Evolutionary conservation across 2,888 invertebrate genomes (phyloP).

Genomic region (Cybosia mesomella): DNA sequence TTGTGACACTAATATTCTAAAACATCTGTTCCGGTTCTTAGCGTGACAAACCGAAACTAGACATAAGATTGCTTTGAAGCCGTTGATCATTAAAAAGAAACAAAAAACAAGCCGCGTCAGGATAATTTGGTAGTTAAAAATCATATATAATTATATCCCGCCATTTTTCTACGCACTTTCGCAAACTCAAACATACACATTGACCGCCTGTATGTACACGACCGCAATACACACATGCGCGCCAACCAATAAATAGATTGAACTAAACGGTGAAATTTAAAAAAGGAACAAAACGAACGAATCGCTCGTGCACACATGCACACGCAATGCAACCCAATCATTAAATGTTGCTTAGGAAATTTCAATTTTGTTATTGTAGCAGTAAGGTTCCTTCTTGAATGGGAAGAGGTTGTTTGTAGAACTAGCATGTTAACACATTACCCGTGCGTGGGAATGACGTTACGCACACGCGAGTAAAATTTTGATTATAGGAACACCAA

Average conservation of each 20-base stretch:
- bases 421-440: conserved; percentile 81
- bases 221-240: conserved; percentile 76
- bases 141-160: conserved; percentile 74
- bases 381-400: conserved; percentile 59
- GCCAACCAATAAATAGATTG: conserved; percentile 86
- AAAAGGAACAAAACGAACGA: conserved; percentile 86
- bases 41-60: neutral
- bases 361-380: conserved; percentile 32
- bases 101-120: conserved; percentile 34
- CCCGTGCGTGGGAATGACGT: conserved; percentile 78
- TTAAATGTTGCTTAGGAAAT: conserved; percentile 59
- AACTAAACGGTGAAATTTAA: conserved; percentile 87
- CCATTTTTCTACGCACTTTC: conserved; percentile 86
- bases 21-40: neutral
- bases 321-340: conserved; percentile 81
- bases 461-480: conserved; percentile 66
- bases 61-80: neutral
- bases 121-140: conserved; percentile 60
- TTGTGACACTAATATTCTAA: neutral
- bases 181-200: conserved; percentile 61
- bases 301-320: conserved; percentile 76
- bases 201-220: conserved; percentile 59
- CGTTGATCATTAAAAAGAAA: neutral
- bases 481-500: conserved; percentile 85
- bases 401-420: conserved; percentile 62